Percentiles rank a stretch among this genome's conserved stretches.
Conservation (phyloP, 2,113 vertebrate genomes). For the Aleadryas rufinucha region DNA sequence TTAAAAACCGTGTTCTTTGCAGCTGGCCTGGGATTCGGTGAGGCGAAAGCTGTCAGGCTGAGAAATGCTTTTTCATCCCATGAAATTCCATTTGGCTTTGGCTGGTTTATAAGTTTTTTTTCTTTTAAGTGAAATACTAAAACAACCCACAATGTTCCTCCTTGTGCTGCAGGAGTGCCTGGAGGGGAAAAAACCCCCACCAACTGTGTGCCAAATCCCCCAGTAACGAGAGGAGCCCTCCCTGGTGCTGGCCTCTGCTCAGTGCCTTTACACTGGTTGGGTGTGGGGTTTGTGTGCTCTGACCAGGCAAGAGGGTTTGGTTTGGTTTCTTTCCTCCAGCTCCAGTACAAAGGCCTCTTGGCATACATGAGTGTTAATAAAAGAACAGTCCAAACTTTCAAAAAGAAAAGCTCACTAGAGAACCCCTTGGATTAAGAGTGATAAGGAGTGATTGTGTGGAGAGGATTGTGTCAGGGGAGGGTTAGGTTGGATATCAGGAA, state of each 20-base stretch:
- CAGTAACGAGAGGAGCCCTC: background rate
- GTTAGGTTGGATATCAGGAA: background rate
- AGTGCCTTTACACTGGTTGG: background rate
- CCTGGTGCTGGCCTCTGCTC: background rate
- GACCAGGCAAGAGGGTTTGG: background rate
- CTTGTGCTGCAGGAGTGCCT: background rate
- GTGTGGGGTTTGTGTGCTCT: background rate
- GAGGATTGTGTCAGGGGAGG: background rate
- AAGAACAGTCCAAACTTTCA: background rate
- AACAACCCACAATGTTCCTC: background rate
- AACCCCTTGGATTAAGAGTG: background rate
- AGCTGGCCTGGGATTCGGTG: background rate
- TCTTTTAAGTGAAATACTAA: background rate
- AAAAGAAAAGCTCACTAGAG: background rate
- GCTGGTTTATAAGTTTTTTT: background rate
- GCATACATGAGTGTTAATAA: background rate
- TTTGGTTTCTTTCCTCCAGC: background rate
- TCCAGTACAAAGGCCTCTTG: background rate
- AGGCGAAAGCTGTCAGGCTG: background rate
- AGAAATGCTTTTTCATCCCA: background rate
- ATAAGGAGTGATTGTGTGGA: background rate
- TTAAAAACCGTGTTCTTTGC: background rate
- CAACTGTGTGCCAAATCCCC: background rate
- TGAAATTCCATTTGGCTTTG: constrained; percentile 23
- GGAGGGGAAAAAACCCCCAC: background rate